Evolutionary conservation across 2,797 vertebrate species (phyloP).

Genomic region (Eurystomus glaucurus): DNA sequence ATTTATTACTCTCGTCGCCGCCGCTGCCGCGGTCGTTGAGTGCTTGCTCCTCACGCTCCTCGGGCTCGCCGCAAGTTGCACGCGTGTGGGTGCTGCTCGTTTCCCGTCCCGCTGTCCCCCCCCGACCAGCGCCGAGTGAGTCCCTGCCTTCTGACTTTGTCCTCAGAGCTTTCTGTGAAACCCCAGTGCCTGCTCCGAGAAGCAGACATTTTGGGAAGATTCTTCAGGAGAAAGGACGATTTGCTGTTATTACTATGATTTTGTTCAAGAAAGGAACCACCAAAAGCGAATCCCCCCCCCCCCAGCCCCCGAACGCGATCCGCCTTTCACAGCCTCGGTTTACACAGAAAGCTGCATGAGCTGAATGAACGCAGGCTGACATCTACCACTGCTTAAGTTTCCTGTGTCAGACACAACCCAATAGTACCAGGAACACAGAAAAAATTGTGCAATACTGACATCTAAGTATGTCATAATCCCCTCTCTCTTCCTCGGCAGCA

Average conservation of each 20-base stretch:
- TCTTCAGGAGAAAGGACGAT: slow-evolving; percentile 28
- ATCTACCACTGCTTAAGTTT: slow-evolving; percentile 60
- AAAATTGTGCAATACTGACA: slow-evolving; percentile 58
- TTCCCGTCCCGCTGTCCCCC: slow-evolving; percentile 50
- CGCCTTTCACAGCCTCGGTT: background rate
- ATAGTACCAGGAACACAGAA: slow-evolving; percentile 1
- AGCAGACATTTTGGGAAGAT: slow-evolving; percentile 80
- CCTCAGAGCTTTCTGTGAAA: slow-evolving; percentile 61
- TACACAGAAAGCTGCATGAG: background rate
- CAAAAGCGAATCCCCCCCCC: slow-evolving; percentile 1
- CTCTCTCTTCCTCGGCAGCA: slow-evolving; percentile 46
- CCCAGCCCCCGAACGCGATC: background rate
- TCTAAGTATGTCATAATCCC: slow-evolving; percentile 51
- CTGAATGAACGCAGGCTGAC: slow-evolving; percentile 41
- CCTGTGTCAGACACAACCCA: slow-evolving; percentile 49
- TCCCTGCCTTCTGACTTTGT: background rate
- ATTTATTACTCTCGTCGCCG: background rate
- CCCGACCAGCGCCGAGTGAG: slow-evolving; percentile 19
- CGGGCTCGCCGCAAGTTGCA: background rate
- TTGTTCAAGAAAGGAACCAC: slow-evolving; percentile 18
- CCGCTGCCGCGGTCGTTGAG: background rate
- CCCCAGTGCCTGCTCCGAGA: slow-evolving; percentile 34
- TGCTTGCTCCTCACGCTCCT: slow-evolving; percentile 11
- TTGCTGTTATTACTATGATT: slow-evolving; percentile 23
- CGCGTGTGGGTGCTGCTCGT: background rate